phyloP scores from a whole-genome alignment of 2,888 invertebrate genomes.

The Hemistola chrysoprasaria region DNA sequence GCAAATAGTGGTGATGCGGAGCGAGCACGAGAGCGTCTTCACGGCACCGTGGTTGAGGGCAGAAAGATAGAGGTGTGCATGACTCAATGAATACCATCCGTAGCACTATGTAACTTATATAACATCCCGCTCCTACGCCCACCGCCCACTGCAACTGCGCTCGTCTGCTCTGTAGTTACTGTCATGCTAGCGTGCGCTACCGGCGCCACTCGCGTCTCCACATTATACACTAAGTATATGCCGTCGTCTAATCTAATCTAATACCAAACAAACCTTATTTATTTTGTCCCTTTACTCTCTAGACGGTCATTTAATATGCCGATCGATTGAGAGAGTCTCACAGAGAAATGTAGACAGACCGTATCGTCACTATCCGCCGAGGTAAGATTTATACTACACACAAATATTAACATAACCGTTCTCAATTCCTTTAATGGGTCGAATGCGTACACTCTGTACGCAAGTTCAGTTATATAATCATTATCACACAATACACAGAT shows the following conservation, averaged over 20 bases:
- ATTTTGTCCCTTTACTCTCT: slow-evolving; percentile 85
- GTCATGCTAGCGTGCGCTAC: slow-evolving; percentile 69
- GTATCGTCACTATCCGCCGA: slow-evolving; percentile 76
- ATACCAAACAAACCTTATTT: slow-evolving; percentile 78
- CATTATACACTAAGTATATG: slow-evolving; percentile 71
- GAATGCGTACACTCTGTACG: slow-evolving; percentile 34
- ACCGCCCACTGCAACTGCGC: slow-evolving; percentile 77
- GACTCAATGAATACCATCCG: slow-evolving; percentile 86
- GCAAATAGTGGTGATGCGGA: slow-evolving; percentile 99
- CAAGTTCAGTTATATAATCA: slow-evolving; percentile 5
- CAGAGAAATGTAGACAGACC: slow-evolving; percentile 82
- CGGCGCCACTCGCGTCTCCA: slow-evolving; percentile 40
- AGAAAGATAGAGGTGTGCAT: slow-evolving; percentile 99
- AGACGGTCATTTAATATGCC: slow-evolving; percentile 86
- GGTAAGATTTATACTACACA: slow-evolving; percentile 77
- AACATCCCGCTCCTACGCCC: slow-evolving; percentile 84
- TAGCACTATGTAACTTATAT: slow-evolving; percentile 85
- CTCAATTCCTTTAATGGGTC: slow-evolving; percentile 40
- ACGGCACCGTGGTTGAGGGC: slow-evolving; percentile 99
- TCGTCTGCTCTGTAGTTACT: slow-evolving; percentile 82
- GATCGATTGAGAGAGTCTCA: slow-evolving; percentile 82
- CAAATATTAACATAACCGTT: slow-evolving; percentile 57
- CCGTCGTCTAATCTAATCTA: slow-evolving; percentile 56
- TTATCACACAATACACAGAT: slow-evolving; percentile 5
- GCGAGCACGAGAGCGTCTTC: slow-evolving; percentile 99